phyloP scores from a whole-genome alignment of 2,888 invertebrate genomes.

The Ophion costatus region DNA sequence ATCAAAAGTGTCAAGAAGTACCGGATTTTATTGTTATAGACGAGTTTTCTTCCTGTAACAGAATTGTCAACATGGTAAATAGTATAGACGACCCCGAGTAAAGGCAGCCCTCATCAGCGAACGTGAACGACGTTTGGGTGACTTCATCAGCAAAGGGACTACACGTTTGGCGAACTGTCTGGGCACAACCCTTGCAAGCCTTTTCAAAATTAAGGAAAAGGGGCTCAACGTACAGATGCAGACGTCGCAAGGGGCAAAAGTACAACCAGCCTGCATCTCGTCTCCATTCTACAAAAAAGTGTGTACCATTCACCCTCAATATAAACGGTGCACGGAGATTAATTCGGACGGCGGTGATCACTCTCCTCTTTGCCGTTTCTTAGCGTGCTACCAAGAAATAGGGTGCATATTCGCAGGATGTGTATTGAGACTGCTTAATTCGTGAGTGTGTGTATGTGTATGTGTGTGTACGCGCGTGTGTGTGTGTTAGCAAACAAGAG shows the following conservation, averaged over 20 bases:
- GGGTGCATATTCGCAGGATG: slow-evolving; percentile 16
- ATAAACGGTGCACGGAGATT: slow-evolving; percentile 58
- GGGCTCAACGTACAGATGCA: not conserved
- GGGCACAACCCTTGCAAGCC: not conserved
- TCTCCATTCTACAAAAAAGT: not conserved
- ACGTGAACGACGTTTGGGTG: not conserved
- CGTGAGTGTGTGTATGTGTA: not conserved
- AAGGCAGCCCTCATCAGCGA: not conserved
- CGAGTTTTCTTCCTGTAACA: not conserved
- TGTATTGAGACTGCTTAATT: slow-evolving; percentile 12
- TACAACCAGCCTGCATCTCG: not conserved
- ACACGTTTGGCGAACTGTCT: not conserved
- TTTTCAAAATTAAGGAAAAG: not conserved
- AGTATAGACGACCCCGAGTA: not conserved
- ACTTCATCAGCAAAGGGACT: not conserved
- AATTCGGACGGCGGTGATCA: slow-evolving; percentile 55
- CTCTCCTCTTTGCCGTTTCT: slow-evolving; percentile 14
- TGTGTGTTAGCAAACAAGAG: not conserved
- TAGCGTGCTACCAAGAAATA: not conserved
- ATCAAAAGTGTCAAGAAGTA: not conserved
- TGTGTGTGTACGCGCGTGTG: not conserved
- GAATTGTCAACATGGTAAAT: not conserved
- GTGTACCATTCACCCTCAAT: slow-evolving; percentile 26
- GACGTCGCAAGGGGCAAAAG: not conserved
- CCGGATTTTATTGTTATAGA: not conserved